A percentile compares a stretch with the other conserved stretches of the same genome.
Conservation (phyloP, 2,797 vertebrate genomes). For the Discoglossus pictus region DNA sequence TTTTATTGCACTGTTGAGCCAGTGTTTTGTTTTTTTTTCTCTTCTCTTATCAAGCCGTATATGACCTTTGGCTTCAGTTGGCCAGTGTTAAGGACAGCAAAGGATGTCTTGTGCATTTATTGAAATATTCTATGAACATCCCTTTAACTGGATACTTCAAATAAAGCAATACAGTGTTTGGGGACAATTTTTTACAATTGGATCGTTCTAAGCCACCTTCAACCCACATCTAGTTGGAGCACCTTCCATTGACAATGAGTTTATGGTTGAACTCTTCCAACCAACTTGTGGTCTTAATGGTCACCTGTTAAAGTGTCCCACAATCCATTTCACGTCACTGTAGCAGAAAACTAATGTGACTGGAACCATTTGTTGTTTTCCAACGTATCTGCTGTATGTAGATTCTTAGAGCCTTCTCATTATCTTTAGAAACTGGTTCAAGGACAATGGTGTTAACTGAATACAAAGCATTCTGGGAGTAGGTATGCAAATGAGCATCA, state of each 20-base stretch:
- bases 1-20: too few relatives aligned
- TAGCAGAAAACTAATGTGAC: not conserved
- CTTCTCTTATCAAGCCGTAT: too few relatives aligned
- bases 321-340: not conserved
- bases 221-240: too few relatives aligned
- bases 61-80: not conserved
- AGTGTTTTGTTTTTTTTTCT: too few relatives aligned
- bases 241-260: too few relatives aligned
- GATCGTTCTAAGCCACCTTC: too few relatives aligned
- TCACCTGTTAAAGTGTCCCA: too few relatives aligned
- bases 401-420: not conserved
- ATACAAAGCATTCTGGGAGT: slow-evolving; percentile 45
- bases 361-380: not conserved
- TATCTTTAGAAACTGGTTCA: slow-evolving; percentile 12
- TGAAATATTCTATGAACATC: too few relatives aligned
- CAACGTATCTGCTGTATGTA: not conserved
- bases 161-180: too few relatives aligned
- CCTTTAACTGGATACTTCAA: too few relatives aligned
- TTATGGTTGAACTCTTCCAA: not conserved
- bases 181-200: too few relatives aligned
- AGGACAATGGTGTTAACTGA: slow-evolving; percentile 31
- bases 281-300: too few relatives aligned
- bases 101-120: not conserved
- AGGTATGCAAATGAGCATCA: not conserved
- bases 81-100: not conserved